Conservation (phyloP, 2,888 invertebrate species). For the Antheraea yamamai region DNA sequence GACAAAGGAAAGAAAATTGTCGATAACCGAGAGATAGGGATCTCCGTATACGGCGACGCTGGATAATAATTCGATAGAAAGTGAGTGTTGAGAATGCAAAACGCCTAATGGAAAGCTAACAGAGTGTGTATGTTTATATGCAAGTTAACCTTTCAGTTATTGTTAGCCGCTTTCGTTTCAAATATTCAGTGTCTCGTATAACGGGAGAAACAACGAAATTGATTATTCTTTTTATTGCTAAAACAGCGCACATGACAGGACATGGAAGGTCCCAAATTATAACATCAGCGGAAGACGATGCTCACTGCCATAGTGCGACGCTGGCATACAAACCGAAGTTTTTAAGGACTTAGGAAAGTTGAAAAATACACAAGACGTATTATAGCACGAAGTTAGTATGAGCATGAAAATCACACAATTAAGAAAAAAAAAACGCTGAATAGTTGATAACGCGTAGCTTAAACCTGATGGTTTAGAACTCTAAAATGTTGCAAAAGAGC, state of each 20-base stretch:
- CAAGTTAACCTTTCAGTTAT: slow-evolving; percentile 7
- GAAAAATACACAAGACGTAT: too few species aligned
- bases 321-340: too few species aligned
- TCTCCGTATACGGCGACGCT: slow-evolving; percentile 29
- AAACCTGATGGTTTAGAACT: too few species aligned
- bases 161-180: neutral
- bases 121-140: neutral
- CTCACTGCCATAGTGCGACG: too few species aligned
- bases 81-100: slow-evolving; percentile 18
- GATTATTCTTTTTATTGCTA: neutral
- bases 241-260: too few species aligned
- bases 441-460: neutral
- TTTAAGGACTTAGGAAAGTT: too few species aligned
- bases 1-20: slow-evolving; percentile 62
- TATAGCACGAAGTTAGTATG: too few species aligned
- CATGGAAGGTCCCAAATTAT: too few species aligned
- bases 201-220: neutral
- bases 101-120: slow-evolving; percentile 21
- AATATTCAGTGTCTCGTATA: neutral
- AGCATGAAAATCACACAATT: too few species aligned
- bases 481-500: neutral
- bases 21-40: slow-evolving; percentile 18
- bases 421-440: neutral
- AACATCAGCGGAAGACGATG: too few species aligned
- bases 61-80: slow-evolving; percentile 23